Conservation (phyloP, 2,113 vertebrate species). For the Cheirogaleus medius region DNA sequence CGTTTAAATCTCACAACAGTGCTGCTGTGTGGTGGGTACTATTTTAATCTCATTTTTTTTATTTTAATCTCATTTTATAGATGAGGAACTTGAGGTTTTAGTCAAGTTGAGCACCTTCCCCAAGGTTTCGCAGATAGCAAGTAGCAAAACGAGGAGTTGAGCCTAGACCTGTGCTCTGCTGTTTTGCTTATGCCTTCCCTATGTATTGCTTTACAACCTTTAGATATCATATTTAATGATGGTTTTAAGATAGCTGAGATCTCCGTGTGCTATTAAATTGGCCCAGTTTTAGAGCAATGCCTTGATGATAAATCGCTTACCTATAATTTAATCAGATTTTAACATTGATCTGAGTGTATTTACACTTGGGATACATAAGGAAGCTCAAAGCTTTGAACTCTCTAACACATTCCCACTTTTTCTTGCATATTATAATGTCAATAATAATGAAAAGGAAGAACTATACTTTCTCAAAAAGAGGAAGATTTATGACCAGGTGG, state of each 20-base stretch:
- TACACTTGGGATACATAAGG: slow-evolving; percentile 29
- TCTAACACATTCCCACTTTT: slow-evolving; percentile 21
- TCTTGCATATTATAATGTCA: neutral
- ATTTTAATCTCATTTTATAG: slow-evolving; percentile 26
- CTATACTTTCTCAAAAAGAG: neutral
- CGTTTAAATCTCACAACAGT: neutral
- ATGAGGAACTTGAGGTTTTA: slow-evolving; percentile 31
- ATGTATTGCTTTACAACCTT: neutral
- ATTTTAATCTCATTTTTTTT: slow-evolving; percentile 26
- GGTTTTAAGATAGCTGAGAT: neutral
- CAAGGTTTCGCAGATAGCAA: neutral
- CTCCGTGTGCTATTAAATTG: slow-evolving; percentile 31
- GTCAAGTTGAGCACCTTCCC: neutral
- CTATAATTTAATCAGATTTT: slow-evolving; percentile 22
- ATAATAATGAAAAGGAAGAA: neutral
- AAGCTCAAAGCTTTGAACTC: neutral
- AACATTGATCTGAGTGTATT: slow-evolving; percentile 2
- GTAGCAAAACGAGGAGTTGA: neutral
- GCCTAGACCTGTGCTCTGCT: neutral
- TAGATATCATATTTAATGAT: neutral
- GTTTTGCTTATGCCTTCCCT: neutral
- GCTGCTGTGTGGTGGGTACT: neutral
- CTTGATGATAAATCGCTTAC: neutral
- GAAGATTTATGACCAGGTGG: slow-evolving; percentile 23
- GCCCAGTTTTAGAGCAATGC: slow-evolving; percentile 8